These are phyloP conservation scores for Merluccius polli DNA, from an alignment of 2,797 vertebrate genomes.

Conservation along the genomic window DNA sequence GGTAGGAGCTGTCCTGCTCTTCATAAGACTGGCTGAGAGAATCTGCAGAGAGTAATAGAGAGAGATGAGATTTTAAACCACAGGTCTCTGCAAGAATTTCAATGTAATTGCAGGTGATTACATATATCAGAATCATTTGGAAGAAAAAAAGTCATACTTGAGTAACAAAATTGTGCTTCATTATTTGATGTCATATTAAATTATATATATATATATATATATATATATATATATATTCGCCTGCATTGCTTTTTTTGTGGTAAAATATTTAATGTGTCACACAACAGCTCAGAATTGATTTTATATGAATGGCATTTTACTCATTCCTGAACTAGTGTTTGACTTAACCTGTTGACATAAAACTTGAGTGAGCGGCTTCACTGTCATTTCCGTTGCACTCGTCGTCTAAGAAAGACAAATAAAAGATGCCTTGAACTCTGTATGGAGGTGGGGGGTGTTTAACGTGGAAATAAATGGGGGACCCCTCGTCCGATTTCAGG, in stretches of 20 bases:
- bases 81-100: no score
- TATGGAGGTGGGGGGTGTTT: neutral
- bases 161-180: no score
- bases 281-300: no score
- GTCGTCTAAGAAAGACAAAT: neutral
- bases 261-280: no score
- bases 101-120: no score
- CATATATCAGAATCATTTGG: neutral
- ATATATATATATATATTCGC: no score
- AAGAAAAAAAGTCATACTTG: no score
- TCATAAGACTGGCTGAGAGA: neutral
- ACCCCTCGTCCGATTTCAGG: constrained; percentile 2
- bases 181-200: no score
- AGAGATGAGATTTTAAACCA: neutral
- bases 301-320: no score
- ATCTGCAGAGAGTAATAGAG: neutral
- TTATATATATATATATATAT: no score
- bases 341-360: neutral
- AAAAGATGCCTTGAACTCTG: constrained; percentile 1
- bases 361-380: neutral
- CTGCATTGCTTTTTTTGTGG: no score
- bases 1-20: neutral
- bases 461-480: neutral
- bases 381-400: neutral
- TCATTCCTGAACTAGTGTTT: neutral